These are phyloP conservation scores for Emmelina monodactyla DNA, from an alignment of 2,888 invertebrate species.

Conservation along the genomic window DNA sequence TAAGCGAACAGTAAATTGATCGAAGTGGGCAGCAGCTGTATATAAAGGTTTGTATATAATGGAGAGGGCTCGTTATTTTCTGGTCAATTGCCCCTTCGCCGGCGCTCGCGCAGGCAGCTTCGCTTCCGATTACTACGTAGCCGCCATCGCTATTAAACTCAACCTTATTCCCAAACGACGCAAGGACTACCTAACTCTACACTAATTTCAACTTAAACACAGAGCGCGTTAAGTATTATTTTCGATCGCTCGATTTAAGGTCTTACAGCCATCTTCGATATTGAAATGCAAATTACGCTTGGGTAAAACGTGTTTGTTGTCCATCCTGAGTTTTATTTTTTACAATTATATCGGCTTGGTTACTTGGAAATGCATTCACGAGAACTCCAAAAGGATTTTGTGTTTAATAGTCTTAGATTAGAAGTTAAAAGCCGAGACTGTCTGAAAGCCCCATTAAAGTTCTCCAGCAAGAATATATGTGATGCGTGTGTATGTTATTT, in stretches of 20 bases:
- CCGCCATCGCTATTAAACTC: slow-evolving; percentile 58
- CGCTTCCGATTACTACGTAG: slow-evolving; percentile 61
- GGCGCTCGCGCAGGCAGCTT: slow-evolving; percentile 65
- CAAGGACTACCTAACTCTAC: slow-evolving; percentile 16
- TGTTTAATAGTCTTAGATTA: slow-evolving; percentile 64
- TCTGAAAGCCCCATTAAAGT: no score
- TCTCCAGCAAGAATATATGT: no score
- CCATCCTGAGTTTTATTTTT: slow-evolving; percentile 59
- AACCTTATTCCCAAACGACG: slow-evolving; percentile 19
- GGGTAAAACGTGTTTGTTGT: slow-evolving; percentile 63
- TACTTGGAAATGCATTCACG: slow-evolving; percentile 64
- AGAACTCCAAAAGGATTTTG: slow-evolving; percentile 53
- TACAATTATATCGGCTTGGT: slow-evolving; percentile 60
- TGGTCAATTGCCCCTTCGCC: slow-evolving; percentile 64
- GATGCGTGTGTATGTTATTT: no score
- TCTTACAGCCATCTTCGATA: slow-evolving; percentile 14
- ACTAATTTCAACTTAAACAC: slow-evolving; percentile 17
- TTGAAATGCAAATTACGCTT: slow-evolving; percentile 58
- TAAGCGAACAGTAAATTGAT: slow-evolving; percentile 32
- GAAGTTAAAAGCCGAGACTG: slow-evolving; percentile 58
- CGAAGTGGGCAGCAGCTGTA: slow-evolving; percentile 44
- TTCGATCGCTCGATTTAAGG: not conserved
- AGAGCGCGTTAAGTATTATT: slow-evolving; percentile 9
- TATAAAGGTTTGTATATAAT: slow-evolving; percentile 20
- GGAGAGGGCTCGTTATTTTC: slow-evolving; percentile 60